phyloP scores from a whole-genome alignment of 2,797 vertebrate genomes.

The Cichlasoma orientale region DNA sequence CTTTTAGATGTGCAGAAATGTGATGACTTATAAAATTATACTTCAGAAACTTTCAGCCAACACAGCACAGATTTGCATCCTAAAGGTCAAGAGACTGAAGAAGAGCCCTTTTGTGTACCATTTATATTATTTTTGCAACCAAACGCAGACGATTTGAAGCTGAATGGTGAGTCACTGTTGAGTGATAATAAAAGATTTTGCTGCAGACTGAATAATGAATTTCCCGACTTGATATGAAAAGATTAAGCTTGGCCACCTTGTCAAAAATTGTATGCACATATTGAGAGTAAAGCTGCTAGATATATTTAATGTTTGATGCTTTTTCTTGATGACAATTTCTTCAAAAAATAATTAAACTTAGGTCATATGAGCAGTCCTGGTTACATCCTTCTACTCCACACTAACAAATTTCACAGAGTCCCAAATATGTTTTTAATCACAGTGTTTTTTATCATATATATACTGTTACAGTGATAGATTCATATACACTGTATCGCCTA shows the following conservation, averaged over 20 bases:
- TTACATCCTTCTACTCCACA: neutral
- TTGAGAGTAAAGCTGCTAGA: neutral
- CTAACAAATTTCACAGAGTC: slow-evolving; percentile 37
- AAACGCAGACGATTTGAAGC: neutral
- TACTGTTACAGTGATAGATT: neutral
- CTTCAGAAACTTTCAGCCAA: neutral
- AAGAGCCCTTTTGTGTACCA: neutral
- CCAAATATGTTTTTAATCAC: neutral
- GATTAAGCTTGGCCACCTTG: neutral
- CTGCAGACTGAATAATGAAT: neutral
- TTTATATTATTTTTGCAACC: neutral
- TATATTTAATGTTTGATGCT: neutral
- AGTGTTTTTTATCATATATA: neutral
- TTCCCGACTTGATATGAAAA: neutral
- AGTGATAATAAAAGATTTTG: neutral
- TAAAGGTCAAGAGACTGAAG: neutral
- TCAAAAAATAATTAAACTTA: too few relatives aligned
- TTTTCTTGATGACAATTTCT: neutral
- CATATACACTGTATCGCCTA: neutral
- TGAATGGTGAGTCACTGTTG: neutral
- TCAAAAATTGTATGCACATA: neutral
- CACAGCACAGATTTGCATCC: neutral
- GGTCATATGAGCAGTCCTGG: neutral
- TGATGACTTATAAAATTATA: neutral
- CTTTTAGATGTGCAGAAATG: neutral